Conservation (phyloP, 2,113 vertebrate genomes). For the Rhombomys opimus region DNA sequence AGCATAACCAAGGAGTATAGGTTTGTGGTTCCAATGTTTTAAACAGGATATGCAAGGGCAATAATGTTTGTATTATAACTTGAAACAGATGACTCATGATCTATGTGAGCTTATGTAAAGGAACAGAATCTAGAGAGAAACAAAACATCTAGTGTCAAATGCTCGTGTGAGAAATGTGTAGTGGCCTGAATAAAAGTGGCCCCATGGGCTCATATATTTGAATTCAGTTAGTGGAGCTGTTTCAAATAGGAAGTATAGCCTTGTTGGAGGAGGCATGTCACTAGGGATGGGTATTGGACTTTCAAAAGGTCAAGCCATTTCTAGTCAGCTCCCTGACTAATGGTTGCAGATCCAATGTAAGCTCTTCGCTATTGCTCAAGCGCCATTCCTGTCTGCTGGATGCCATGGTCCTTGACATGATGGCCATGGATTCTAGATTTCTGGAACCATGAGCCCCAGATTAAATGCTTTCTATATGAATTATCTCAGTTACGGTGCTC, state of each 20-base stretch:
- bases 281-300: not conserved
- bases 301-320: not conserved
- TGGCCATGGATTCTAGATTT: not conserved
- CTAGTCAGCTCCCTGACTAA: not conserved
- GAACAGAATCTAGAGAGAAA: not conserved
- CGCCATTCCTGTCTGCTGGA: too few species aligned
- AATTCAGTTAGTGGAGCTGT: not conserved
- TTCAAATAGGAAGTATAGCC: not conserved
- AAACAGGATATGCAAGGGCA: not conserved
- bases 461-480: too few species aligned
- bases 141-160: rapidly evolving
- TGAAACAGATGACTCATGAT: not conserved
- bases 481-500: not conserved
- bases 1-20: not conserved
- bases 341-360: not conserved
- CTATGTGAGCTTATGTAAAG: not conserved
- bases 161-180: not conserved
- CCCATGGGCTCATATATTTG: not conserved
- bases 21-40: not conserved
- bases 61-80: not conserved
- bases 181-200: too few species aligned
- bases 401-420: not conserved
- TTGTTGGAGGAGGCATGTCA: not conserved
- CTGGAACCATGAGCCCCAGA: not conserved
- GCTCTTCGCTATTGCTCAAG: not conserved